A percentile compares a stretch with the other conserved stretches of the same genome.
Evolutionary conservation across 2,113 vertebrate genomes (phyloP).

Genomic region (Calonectris borealis): DNA sequence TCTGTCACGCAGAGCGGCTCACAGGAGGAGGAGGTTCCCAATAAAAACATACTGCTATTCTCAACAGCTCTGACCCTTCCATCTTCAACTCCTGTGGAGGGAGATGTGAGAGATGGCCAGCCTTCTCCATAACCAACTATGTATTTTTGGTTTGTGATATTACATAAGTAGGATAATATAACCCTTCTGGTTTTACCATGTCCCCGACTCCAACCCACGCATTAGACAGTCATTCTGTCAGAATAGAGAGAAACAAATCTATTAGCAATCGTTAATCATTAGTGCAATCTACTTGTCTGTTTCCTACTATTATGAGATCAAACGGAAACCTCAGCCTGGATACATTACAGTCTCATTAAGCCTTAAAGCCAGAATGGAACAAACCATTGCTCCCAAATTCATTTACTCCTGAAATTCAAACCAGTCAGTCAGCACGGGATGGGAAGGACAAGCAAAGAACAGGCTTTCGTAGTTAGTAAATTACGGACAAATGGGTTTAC

Average conservation of each 20-base stretch:
- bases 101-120: background rate
- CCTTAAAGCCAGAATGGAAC: slow-evolving; percentile 29
- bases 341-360: slow-evolving; percentile 33
- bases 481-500: background rate
- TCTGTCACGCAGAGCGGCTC: background rate
- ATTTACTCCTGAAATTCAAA: slow-evolving; percentile 46
- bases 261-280: background rate
- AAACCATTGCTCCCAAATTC: slow-evolving; percentile 40
- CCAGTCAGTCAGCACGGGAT: background rate
- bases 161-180: background rate
- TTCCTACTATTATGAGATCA: slow-evolving; percentile 23
- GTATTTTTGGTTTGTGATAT: background rate
- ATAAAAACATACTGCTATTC: background rate
- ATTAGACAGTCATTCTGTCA: background rate
- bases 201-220: background rate
- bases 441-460: slow-evolving; percentile 2
- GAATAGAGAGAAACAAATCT: background rate
- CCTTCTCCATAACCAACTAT: background rate
- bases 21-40: background rate
- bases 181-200: background rate
- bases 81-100: background rate
- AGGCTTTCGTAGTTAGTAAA: background rate
- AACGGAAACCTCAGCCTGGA: slow-evolving; percentile 31
- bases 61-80: background rate
- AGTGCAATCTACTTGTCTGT: slow-evolving; percentile 1